Conservation (phyloP, 2,797 vertebrate genomes). For the Arrhamphus sclerolepis region DNA sequence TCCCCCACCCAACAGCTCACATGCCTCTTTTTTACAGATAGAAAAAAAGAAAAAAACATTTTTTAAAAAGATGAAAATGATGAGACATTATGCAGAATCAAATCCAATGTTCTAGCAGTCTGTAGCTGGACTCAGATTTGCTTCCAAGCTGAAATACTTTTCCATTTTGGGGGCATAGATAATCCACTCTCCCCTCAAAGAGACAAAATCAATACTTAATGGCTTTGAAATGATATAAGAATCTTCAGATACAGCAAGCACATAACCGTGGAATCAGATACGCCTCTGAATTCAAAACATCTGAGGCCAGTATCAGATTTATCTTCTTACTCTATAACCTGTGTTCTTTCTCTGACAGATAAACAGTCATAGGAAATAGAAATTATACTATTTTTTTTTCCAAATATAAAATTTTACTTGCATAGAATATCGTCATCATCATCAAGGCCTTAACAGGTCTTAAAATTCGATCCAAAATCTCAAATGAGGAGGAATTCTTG, state of each 20-base stretch:
- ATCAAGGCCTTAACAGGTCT: too few species aligned
- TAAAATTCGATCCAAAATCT: too few species aligned
- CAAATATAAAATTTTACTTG: too few species aligned
- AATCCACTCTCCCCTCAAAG: slow-evolving; percentile 51
- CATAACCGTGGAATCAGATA: slow-evolving; percentile 45
- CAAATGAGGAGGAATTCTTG: too few species aligned
- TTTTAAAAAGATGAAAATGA: slow-evolving; percentile 9
- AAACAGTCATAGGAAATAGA: not conserved
- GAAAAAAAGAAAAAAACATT: not conserved
- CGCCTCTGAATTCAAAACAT: slow-evolving; percentile 58
- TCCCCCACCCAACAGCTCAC: not conserved
- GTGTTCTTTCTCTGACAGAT: slow-evolving; percentile 9
- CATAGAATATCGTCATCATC: too few species aligned
- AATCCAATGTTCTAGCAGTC: slow-evolving; percentile 23
- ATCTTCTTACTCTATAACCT: slow-evolving; percentile 20
- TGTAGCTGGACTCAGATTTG: slow-evolving; percentile 42
- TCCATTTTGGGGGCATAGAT: slow-evolving; percentile 46
- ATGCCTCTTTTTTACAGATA: not conserved
- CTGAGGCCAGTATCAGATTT: slow-evolving; percentile 55
- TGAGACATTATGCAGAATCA: not conserved
- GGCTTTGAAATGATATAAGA: slow-evolving; percentile 68
- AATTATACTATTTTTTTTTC: too few species aligned
- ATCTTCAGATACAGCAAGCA: slow-evolving; percentile 49
- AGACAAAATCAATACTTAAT: slow-evolving; percentile 70
- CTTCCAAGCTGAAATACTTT: slow-evolving; percentile 47